phyloP scores from a whole-genome alignment of 2,797 vertebrate species.

The Oceanodroma leucorhoa region DNA sequence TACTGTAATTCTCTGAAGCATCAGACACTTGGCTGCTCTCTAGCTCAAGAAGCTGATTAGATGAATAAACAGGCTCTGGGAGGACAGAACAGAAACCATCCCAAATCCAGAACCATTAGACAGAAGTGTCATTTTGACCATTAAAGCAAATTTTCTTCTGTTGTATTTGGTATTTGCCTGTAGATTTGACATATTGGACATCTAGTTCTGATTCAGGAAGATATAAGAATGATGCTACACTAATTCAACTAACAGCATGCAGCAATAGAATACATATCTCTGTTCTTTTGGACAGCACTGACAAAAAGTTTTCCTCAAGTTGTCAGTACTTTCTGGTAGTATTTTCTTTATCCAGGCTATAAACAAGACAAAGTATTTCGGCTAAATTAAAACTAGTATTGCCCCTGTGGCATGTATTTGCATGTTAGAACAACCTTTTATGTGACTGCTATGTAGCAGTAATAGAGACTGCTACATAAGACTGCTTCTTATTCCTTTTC shows the following conservation, averaged over 20 bases:
- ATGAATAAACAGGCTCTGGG: background rate
- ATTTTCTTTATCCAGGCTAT: background rate
- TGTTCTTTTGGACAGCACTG: background rate
- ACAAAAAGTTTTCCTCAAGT: background rate
- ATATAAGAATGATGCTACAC: background rate
- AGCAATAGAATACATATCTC: background rate
- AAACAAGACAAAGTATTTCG: background rate
- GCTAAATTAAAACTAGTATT: background rate
- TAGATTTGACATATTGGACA: background rate
- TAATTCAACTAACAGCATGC: background rate
- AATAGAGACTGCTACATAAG: background rate
- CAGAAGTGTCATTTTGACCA: background rate
- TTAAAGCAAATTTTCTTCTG: background rate
- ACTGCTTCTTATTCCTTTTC: background rate
- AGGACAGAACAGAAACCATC: background rate
- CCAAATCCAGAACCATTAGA: background rate
- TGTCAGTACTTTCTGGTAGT: background rate
- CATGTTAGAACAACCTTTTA: background rate
- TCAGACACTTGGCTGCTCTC: background rate
- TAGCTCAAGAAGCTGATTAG: background rate
- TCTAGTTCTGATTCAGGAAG: background rate
- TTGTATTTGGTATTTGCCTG: background rate
- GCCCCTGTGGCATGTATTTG: background rate
- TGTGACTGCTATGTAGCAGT: background rate
- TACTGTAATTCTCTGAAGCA: background rate